phyloP scores from a whole-genome alignment of 2,113 vertebrate species.

The Apteryx mantelli region DNA sequence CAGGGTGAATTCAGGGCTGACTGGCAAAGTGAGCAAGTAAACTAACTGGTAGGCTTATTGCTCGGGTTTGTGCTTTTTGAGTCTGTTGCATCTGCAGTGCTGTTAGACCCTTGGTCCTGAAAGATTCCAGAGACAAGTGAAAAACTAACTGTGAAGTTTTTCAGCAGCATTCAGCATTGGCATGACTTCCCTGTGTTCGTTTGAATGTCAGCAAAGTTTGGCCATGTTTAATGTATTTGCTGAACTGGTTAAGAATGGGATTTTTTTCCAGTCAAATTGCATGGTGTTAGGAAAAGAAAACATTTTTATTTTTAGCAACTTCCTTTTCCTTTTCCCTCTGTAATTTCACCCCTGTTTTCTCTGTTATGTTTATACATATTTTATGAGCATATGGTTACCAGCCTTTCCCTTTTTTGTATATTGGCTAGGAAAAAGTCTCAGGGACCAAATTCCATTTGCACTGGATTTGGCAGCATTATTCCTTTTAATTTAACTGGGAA shows the following conservation, averaged over 20 bases:
- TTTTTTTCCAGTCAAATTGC: background rate
- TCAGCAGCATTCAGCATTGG: background rate
- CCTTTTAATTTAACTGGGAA: background rate
- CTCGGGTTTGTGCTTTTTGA: background rate
- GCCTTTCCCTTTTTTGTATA: background rate
- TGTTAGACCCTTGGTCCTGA: background rate
- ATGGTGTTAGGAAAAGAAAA: background rate
- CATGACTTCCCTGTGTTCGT: background rate
- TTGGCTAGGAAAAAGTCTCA: background rate
- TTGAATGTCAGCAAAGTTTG: background rate
- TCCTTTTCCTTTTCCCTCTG: background rate
- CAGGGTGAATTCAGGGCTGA: rapidly evolving
- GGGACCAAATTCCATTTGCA: background rate
- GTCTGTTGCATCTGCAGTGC: background rate
- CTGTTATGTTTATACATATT: background rate
- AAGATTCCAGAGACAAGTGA: background rate
- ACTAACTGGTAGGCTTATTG: background rate
- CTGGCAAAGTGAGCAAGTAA: background rate
- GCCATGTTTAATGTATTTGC: background rate
- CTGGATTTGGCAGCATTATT: background rate
- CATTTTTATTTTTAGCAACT: background rate
- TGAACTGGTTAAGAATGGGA: background rate
- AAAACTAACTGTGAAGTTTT: background rate
- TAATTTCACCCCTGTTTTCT: background rate
- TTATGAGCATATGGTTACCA: background rate